A percentile compares a stretch with the other conserved stretches of the same genome.
Conservation (phyloP, 2,113 vertebrate species). For the Meriones unguiculatus region DNA sequence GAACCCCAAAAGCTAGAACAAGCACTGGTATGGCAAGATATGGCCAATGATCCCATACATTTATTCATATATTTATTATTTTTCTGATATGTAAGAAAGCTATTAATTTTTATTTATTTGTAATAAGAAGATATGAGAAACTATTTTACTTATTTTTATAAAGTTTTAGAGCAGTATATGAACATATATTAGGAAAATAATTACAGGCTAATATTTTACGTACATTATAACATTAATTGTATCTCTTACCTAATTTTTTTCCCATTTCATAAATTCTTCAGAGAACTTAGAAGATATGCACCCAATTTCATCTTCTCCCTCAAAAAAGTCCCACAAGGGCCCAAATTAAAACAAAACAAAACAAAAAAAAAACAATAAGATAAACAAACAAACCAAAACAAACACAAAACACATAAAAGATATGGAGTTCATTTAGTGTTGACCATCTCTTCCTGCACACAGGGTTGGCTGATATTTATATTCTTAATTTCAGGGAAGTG, state of each 20-base stretch:
- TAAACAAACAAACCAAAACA: background rate
- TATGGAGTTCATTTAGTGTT: background rate
- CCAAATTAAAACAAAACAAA: background rate
- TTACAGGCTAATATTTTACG: background rate
- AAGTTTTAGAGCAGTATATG: background rate
- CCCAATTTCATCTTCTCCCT: background rate
- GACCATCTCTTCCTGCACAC: background rate
- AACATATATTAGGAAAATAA: background rate
- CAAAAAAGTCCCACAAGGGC: background rate
- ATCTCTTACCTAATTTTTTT: background rate
- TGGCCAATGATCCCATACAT: background rate
- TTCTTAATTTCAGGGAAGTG: background rate
- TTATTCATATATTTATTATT: slow-evolving; percentile 33
- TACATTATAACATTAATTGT: background rate
- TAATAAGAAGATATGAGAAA: background rate
- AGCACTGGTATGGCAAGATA: background rate
- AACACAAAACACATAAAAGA: background rate
- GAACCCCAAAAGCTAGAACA: background rate
- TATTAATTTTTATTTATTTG: slow-evolving; percentile 49
- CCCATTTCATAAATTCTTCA: background rate
- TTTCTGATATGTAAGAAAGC: background rate
- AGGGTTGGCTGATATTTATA: background rate
- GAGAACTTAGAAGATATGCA: background rate
- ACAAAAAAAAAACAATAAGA: background rate
- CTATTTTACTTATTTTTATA: background rate